phyloP scores from a whole-genome alignment of 2,113 vertebrate genomes.

The Halichoerus grypus region DNA sequence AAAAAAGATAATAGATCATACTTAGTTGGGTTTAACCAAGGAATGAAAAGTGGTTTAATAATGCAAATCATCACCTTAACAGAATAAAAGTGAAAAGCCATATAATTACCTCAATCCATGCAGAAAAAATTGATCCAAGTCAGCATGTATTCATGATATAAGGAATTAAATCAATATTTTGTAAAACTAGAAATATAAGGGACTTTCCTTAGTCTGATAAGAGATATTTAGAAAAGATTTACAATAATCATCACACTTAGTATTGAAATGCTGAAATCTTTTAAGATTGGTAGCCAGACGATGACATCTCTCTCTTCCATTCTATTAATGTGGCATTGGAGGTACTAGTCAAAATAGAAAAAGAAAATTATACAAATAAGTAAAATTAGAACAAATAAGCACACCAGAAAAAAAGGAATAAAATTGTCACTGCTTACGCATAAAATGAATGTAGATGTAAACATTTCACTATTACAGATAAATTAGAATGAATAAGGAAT shows the following conservation, averaged over 20 bases:
- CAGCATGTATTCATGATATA: neutral
- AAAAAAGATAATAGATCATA: neutral
- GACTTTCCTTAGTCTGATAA: too few relatives aligned
- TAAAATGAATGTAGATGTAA: too few relatives aligned
- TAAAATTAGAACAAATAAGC: neutral
- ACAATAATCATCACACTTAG: fast-evolving
- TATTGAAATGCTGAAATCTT: fast-evolving
- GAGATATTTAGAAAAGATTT: neutral
- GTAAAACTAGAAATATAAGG: neutral
- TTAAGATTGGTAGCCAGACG: neutral
- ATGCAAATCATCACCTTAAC: fast-evolving
- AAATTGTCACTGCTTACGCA: fast-evolving
- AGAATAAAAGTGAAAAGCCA: neutral
- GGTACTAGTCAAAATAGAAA: neutral
- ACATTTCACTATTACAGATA: neutral
- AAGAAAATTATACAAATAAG: neutral
- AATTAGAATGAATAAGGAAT: neutral
- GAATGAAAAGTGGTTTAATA: neutral
- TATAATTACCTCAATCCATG: neutral
- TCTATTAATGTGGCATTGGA: neutral
- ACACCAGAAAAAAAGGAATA: neutral
- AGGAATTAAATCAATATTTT: neutral
- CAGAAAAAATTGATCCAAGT: neutral
- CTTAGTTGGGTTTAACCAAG: too few relatives aligned
- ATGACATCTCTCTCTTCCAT: fast-evolving